phyloP scores from a whole-genome alignment of 2,888 invertebrate genomes.

The Yponomeuta sedellus region DNA sequence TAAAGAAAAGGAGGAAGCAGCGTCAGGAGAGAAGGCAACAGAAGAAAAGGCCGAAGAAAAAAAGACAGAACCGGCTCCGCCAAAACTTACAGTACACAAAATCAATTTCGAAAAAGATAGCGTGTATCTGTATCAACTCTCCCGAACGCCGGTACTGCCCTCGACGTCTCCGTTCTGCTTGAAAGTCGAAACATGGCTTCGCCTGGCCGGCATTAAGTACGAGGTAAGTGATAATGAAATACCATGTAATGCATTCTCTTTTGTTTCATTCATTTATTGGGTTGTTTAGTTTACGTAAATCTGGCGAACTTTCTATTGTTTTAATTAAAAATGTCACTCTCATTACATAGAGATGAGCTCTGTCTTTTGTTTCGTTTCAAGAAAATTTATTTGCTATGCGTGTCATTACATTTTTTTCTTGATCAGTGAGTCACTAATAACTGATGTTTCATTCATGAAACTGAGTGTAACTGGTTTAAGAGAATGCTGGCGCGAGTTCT shows the following conservation, averaged over 20 bases:
- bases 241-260: background rate
- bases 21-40: conserved; percentile 55
- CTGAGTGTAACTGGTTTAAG: background rate
- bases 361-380: background rate
- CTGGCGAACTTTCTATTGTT: conserved; percentile 26
- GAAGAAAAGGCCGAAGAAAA: conserved; percentile 62
- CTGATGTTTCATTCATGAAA: conserved; percentile 9
- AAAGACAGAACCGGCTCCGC: conserved; percentile 80
- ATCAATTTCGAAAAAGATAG: conserved; percentile 92
- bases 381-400: conserved; percentile 5
- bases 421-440: background rate
- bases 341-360: background rate
- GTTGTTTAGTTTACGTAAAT: conserved; percentile 7
- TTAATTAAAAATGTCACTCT: background rate
- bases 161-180: conserved; percentile 95
- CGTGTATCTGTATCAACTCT: conserved; percentile 95
- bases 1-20: conserved; percentile 55
- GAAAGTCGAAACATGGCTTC: conserved; percentile 97
- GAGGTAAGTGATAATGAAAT: conserved; percentile 87
- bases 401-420: background rate
- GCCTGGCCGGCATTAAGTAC: conserved; percentile 93
- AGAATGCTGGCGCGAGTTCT: conserved; percentile 1
- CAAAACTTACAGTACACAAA: conserved; percentile 90
- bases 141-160: conserved; percentile 91
- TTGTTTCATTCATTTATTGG: conserved; percentile 1